Conservation (phyloP, 2,113 vertebrate genomes). For the Urocolius indicus region DNA sequence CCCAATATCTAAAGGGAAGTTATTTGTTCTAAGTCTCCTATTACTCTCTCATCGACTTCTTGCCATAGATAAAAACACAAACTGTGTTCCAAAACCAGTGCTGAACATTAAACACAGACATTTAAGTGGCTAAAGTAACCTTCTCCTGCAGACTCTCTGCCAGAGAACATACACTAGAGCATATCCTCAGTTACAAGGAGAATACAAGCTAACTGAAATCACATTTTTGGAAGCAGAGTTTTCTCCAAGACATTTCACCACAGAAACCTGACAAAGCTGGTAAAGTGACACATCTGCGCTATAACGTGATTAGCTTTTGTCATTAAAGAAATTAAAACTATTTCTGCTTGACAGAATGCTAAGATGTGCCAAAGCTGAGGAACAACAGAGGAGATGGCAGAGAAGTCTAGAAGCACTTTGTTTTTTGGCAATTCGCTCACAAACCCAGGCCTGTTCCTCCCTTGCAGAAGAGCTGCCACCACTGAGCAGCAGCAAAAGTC, state of each 20-base stretch:
- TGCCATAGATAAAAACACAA: neutral
- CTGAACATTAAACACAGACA: neutral
- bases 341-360: neutral
- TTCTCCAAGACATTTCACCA: conserved; percentile 1
- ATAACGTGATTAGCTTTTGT: conserved; percentile 22
- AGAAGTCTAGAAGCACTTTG: conserved; percentile 8
- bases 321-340: conserved; percentile 42
- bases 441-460: fast-evolving
- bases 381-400: neutral
- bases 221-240: neutral
- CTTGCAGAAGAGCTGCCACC: neutral
- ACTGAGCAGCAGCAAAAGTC: fast-evolving
- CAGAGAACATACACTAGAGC: neutral
- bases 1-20: neutral
- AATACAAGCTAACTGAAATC: neutral
- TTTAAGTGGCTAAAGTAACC: neutral
- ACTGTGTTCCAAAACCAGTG: neutral
- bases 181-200: neutral
- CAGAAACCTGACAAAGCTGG: neutral
- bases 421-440: neutral
- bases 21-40: neutral
- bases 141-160: neutral
- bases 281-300: neutral
- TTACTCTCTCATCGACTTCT: neutral
- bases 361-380: neutral